phyloP scores from a whole-genome alignment of 1,140 invertebrate genomes.

The Chionoecetes opilio region DNA sequence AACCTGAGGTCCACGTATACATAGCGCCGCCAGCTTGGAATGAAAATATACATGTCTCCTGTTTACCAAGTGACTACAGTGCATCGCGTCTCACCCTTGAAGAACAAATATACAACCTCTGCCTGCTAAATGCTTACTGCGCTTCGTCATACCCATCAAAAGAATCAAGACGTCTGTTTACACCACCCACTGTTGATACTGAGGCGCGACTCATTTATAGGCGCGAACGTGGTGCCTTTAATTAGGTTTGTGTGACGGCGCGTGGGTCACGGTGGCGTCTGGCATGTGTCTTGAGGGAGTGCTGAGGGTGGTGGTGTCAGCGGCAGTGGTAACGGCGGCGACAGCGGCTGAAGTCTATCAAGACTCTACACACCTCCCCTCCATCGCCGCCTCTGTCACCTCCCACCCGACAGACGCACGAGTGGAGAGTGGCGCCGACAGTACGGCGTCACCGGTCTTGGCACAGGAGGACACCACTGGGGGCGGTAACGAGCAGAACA shows the following conservation, averaged over 20 bases:
- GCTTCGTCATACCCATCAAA: neutral
- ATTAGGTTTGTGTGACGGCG: neutral
- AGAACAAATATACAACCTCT: neutral
- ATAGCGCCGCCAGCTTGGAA: neutral
- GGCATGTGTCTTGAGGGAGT: neutral
- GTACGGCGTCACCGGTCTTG: neutral
- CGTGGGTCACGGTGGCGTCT: slow-evolving; percentile 11
- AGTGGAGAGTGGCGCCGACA: neutral
- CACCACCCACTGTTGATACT: neutral
- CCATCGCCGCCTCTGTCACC: neutral
- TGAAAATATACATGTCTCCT: neutral
- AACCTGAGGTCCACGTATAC: neutral
- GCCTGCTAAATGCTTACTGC: neutral
- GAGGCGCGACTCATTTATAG: neutral
- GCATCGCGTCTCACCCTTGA: neutral
- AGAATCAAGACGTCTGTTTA: neutral
- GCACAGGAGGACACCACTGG: neutral
- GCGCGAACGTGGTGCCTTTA: neutral
- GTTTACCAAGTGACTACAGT: neutral
- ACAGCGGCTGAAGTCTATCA: neutral
- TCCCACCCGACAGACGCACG: neutral
- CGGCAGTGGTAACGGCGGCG: neutral
- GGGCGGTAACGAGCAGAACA: neutral
- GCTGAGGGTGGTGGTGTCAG: neutral
- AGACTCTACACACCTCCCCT: neutral